Conservation (phyloP, 2,888 invertebrate genomes). For the Hyposoter dolosus region DNA sequence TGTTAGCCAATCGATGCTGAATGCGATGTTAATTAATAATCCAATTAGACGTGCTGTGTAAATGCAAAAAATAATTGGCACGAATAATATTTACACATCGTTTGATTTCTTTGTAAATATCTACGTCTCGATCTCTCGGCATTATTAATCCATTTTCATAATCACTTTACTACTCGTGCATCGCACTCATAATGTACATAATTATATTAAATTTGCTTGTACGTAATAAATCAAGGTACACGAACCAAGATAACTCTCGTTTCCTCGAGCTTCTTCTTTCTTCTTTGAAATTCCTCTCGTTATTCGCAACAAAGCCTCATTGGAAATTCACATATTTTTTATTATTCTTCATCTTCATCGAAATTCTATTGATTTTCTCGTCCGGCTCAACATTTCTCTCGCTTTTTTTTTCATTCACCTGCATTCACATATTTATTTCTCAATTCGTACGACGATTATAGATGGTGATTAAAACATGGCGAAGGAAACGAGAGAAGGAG, state of each 20-base stretch:
- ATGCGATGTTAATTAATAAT: conserved; percentile 49
- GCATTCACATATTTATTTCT: neutral
- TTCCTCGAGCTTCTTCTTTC: conserved; percentile 1
- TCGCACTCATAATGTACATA: conserved; percentile 17
- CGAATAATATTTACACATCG: neutral
- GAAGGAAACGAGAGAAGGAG: neutral
- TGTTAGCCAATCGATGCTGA: conserved; percentile 34
- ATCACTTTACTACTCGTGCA: conserved; percentile 40
- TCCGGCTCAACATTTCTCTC: conserved; percentile 30
- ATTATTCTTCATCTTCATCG: conserved; percentile 14
- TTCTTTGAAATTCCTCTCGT: conserved; percentile 30
- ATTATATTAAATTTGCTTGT: conserved; percentile 41
- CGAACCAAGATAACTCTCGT: conserved; percentile 37
- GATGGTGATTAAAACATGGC: neutral
- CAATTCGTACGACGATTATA: conserved; percentile 8
- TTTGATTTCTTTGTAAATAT: conserved; percentile 16
- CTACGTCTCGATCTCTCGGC: conserved; percentile 7
- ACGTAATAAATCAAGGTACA: conserved; percentile 46
- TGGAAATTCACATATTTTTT: neutral
- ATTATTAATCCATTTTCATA: conserved; percentile 47
- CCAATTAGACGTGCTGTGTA: conserved; percentile 40
- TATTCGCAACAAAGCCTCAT: conserved; percentile 13
- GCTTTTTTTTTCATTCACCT: neutral
- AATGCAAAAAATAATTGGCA: conserved; percentile 13
- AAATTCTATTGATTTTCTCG: conserved; percentile 39